Base-by-base conservation (phyloP, 1,140 invertebrate species). In the Drosophila suzukii region DNA sequence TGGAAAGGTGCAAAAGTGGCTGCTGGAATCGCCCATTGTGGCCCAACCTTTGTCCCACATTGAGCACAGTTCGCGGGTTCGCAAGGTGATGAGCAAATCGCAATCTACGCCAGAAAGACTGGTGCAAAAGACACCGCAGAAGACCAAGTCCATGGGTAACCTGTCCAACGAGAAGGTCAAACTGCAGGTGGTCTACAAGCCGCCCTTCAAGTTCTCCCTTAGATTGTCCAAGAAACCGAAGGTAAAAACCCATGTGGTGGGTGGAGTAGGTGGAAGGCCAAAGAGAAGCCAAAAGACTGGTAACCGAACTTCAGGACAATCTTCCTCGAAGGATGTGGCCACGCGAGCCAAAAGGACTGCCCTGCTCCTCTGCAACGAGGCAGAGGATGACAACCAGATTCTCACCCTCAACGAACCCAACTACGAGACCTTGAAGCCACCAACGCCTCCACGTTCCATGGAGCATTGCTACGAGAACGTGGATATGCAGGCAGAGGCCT, bases 101-200 rank as follows among this genome's bases (percentile, higher is more conserved):
- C 91, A 91, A 53, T 93, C 90, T 8, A 92, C 85, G 7, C 91
- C 91, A 0, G 84, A 92, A 11, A 61, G 86, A 49, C 65, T 92
- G 10, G 81, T 85, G 12, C 89, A 90, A 30, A 90, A 91, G 32
- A 74, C 81, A 6, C 92, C 92, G 1, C 90, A 91, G 84, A 92
- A 91, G 85, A 93, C 75, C 38, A 92, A 85, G 41, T 91, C 92
- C 10, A 80, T 81, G 59, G 82, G 81, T 1, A 92, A 92, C 65
- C 78, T 93, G 15, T 80, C 86, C 20, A 94, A 94, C 54, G 94
- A 96, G 78, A 95, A 95, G 60, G 94, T 96, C 0, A 94, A 96
- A 53, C 91, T 97, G 10, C 96, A 97, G 91, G 96, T 97, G 2
- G 95, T 97, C 6, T 97, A 97, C 90, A 97, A 97, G 81, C 96